Base-by-base conservation (phyloP, 2,113 vertebrate genomes). In the Indicator maculatus region DNA sequence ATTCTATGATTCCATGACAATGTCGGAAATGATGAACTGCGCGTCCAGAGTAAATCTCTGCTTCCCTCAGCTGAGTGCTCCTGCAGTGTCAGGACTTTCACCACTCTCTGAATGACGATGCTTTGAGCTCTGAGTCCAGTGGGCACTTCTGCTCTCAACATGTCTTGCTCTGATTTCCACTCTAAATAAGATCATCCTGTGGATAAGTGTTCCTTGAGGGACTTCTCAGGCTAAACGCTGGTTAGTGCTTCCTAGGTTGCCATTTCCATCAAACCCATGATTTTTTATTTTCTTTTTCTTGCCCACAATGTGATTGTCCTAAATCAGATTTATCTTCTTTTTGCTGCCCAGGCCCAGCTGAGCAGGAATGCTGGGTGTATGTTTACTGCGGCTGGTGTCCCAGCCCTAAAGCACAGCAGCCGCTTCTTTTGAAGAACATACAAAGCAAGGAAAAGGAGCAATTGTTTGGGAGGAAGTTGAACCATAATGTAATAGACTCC, bases 391-490 rank as follows among this genome's bases (percentile, higher is more conserved):
- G 39, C 72, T n/a, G 3, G 59, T 83, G 94, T 96, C 89, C 94
- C 93, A 66, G 79, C 94, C 95, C 93, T 88, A 75, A 88, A 96
- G 95, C 88, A 93, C 88, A 69, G 94, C 88, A 88, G 94, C 88
- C 53, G 93, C 95, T 97, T 94, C 95, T 95, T 94, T 96, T 95
- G 96, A 93, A 96, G 94, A 95, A 78, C 90, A 88, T 82, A 95
- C 96, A 96, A 95, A 96, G 95, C 94, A 94, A 96, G 95, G 95
- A 96, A 97, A 94, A 96, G 95, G 91, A 96, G 93, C 94, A 81
- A 97, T 96, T 97, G 94, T 97, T 96, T 95, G 85, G 53, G 83
- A 95, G 95, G 96, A 96, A 94, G 84, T 73, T 30, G 64, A 16
- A 86, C 91, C 86, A 96, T 74, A 95, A 96, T 93, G 89, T 93